These are phyloP conservation scores for human (Homo sapiens) DNA, from an alignment of 2,113 vertebrate species.

Conservation along the genomic window DNA sequence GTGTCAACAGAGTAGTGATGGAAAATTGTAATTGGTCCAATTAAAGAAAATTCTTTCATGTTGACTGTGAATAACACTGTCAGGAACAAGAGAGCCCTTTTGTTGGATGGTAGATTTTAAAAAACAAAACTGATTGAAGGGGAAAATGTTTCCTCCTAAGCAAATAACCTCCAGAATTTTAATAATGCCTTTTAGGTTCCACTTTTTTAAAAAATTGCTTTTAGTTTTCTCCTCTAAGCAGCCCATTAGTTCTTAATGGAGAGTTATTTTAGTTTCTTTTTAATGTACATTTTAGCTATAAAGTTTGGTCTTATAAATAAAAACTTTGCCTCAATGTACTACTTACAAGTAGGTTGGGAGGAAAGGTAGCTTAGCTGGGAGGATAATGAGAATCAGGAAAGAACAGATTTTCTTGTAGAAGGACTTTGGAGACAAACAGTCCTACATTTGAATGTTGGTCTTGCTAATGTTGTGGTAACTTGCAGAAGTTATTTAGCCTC, in stretches of 20 bases:
- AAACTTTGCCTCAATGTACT: neutral
- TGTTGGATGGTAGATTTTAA: slow-evolving; percentile 65
- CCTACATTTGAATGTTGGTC: neutral
- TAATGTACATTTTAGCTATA: slow-evolving; percentile 38
- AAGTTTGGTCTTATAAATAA: slow-evolving; percentile 45
- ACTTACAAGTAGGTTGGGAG: neutral
- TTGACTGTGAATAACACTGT: slow-evolving; percentile 76
- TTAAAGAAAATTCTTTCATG: slow-evolving; percentile 78
- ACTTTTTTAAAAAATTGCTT: slow-evolving; percentile 58
- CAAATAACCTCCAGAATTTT: slow-evolving; percentile 62
- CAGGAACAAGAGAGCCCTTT: slow-evolving; percentile 66
- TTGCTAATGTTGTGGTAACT: neutral
- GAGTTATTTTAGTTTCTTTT: slow-evolving; percentile 60
- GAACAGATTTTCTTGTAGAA: slow-evolving; percentile 29
- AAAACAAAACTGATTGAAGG: slow-evolving; percentile 70
- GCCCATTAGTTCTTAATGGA: slow-evolving; percentile 46
- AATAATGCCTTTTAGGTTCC: slow-evolving; percentile 62
- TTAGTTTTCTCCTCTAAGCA: slow-evolving; percentile 59
- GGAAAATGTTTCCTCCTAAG: slow-evolving; percentile 61
- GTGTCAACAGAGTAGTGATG: slow-evolving; percentile 69
- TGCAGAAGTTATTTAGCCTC: neutral
- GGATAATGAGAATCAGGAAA: neutral
- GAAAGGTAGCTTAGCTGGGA: neutral
- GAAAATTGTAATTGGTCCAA: slow-evolving; percentile 75
- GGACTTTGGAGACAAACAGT: neutral